Evolutionary conservation across 1,140 invertebrate genomes (phyloP).

Genomic region (Parapsyche elsis): DNA sequence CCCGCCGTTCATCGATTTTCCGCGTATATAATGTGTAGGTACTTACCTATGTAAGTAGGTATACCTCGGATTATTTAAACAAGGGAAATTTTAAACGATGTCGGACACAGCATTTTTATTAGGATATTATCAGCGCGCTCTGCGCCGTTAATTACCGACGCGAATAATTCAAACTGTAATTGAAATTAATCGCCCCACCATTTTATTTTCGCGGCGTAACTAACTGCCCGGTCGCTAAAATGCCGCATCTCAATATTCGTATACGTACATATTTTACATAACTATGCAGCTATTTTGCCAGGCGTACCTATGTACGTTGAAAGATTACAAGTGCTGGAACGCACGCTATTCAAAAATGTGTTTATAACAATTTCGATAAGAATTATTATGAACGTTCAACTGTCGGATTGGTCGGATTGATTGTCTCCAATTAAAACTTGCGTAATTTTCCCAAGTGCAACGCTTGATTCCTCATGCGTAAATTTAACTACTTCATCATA

Average conservation of each 20-base stretch:
- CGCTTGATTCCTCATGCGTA: conserved; percentile 6
- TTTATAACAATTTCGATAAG: too few relatives aligned
- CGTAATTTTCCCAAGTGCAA: not conserved
- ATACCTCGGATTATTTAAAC: not conserved
- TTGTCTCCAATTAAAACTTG: not conserved
- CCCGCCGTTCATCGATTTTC: not conserved
- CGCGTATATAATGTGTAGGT: too few relatives aligned
- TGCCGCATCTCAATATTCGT: not conserved
- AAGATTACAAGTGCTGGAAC: too few relatives aligned
- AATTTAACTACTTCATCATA: not conserved
- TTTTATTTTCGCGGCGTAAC: not conserved
- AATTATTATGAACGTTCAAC: too few relatives aligned
- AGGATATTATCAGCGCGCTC: conserved; percentile 8
- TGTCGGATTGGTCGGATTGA: not conserved
- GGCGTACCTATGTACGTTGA: too few relatives aligned
- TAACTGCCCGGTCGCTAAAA: not conserved
- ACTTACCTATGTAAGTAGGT: too few relatives aligned
- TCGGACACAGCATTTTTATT: conserved; percentile 16
- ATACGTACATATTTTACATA: not conserved
- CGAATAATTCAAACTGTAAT: conserved; percentile 34
- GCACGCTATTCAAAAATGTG: too few relatives aligned
- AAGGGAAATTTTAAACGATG: not conserved
- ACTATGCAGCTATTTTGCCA: conserved; percentile 5
- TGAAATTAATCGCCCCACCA: conserved; percentile 25
- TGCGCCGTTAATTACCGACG: conserved; percentile 21